phyloP scores from a whole-genome alignment of 2,113 vertebrate genomes.

The Oxyruncus cristatus region DNA sequence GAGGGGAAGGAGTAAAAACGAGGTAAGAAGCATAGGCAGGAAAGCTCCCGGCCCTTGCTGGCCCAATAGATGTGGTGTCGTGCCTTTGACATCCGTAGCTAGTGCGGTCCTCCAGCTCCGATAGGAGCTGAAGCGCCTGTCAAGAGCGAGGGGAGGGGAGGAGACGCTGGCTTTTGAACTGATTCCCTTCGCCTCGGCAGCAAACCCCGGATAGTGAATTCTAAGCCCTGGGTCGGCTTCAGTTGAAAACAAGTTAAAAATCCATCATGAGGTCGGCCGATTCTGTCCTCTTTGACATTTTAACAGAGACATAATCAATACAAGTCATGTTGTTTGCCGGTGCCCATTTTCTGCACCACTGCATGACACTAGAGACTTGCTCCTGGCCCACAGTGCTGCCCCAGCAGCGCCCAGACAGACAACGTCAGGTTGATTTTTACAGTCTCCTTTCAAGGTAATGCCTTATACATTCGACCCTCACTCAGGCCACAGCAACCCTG shows the following conservation, averaged over 20 bases:
- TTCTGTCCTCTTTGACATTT: background rate
- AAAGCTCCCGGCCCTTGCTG: background rate
- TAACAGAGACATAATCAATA: background rate
- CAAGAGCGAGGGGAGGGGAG: background rate
- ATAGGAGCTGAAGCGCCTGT: background rate
- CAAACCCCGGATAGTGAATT: background rate
- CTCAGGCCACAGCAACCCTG: background rate
- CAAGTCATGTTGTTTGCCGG: background rate
- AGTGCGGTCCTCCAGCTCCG: background rate
- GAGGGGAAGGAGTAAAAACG: background rate
- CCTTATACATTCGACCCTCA: background rate
- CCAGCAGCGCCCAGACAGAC: background rate
- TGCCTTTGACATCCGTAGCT: background rate
- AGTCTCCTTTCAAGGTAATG: background rate
- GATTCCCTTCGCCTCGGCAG: background rate
- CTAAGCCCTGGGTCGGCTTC: background rate
- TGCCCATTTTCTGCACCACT: background rate
- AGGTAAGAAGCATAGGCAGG: background rate
- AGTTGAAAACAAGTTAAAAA: background rate
- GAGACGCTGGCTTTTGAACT: background rate
- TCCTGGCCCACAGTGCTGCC: background rate
- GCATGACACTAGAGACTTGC: background rate
- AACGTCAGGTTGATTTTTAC: background rate
- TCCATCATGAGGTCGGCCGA: background rate
- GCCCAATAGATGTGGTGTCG: fast-evolving